Evolutionary conservation across 2,113 vertebrate species (phyloP), one percentile per base, ranked within the genome.

Genomic region (Phalacrocorax aristotelis): DNA sequence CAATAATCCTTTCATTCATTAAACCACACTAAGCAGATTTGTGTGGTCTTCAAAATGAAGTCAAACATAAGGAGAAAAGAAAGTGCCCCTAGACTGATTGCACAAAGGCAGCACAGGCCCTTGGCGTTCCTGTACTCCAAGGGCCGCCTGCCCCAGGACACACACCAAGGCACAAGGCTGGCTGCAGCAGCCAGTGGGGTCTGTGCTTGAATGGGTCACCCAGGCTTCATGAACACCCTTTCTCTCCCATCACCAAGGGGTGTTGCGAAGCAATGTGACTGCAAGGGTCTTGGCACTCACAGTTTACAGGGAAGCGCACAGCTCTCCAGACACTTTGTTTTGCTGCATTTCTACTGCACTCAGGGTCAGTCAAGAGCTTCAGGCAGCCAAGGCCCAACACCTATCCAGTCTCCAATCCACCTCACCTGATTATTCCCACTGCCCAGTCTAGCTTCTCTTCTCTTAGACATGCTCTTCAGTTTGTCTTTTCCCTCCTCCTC

Each of bases 1-100:
- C 34, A 61, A 48, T 70, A 84, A 94, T 84, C 64, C 30, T 70
- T 87, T 87, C 68, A 86, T 48, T 92, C 80, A 78, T 87, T 87
- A 78, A 96, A 87, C 13, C 19, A 19, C 46, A 34, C 55, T 68
- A 71, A 90, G 30, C 18, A 92, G 88, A 75, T 62, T 54, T 85
- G 5, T 0, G 1, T 69, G 44, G 42, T 85, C 66, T 92, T 88
- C 61, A 72, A 64, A 88, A 83, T 6, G 1, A 88, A 79, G 60
- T 80, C 48, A 90, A 79, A 55, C 36, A n/a, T 1, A 1, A 88
- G 66, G 74, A 83, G 65, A 79, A 84, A 75, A 46, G 54, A 32
- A 57, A 57, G 55, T 15, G 30, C 46, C 8, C 23, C 69, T 52
- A 20, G 48, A 22, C 17, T 34, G 69, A 66, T 30, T 0, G 0